Evolutionary conservation across 2,888 invertebrate species (phyloP), one percentile per base, ranked within the genome.

Genomic region (Portevinia maculata): DNA sequence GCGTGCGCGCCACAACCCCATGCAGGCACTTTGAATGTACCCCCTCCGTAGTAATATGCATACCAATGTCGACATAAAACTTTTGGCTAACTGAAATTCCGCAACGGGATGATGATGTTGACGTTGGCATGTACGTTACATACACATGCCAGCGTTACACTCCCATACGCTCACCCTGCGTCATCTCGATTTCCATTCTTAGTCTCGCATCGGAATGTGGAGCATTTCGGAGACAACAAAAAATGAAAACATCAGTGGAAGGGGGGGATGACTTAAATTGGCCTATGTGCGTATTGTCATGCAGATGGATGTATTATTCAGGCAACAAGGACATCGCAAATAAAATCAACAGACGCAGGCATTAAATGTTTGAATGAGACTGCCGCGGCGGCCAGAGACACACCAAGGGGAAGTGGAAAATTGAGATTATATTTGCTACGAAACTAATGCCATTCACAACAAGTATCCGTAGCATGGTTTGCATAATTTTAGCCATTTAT

Each of bases 21-120:
- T 62, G 62, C 67, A 69, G 55, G 74, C 74, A 79, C 74, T 79
- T 79, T 70, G 70, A 70, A 60, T 52, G 34, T 52, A 52, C 24
- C 28, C 41, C 59, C 70, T 52, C 15, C 32, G 6, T 11, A 53
- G 71, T 70, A 84, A 78, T 84, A 84, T 79, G 79, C 84, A 84
- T 84, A 84, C 84, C 84, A 84, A 84, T 84, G 78, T 74, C 79
- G 84, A 73, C 79, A 79, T 84, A 79, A 84, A 84, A 84, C 84
- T 84, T 84, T 83, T 84, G 84, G 79, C 73, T 84, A 84, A 84
- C 84, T 84, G 84, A 84, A 84, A 84, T 84, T 84, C 84, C 74
- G 71, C 84, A 50, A 69, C 69, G 84, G 83, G 76, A 83, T 76
- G 83, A 83, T 83, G 83, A 78, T 83, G 81, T 76, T 76, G 76